Base-by-base conservation (phyloP, 1,140 invertebrate species). In the Drosophila novamexicana region DNA sequence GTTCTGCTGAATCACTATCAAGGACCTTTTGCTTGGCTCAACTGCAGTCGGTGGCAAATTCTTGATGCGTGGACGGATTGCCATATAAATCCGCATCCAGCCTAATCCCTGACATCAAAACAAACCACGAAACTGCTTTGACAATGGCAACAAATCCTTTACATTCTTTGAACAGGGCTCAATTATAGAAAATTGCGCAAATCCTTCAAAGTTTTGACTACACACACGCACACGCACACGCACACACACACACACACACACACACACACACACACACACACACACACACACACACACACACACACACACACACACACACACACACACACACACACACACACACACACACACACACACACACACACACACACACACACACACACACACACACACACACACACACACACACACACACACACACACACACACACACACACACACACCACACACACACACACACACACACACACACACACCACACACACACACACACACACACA, bases 161-260 rank as follows among this genome's bases (percentile, higher is more conserved):
- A 14, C 14, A 44, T 18, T 32, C 44, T 52, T 58, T 52, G 16
- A 53, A 37, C 39, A 32, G 34, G 49, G 67, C 76, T 82, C 83
- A 86, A 88, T 82, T 88, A 82, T 86, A 79, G 75, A 61, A 77
- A 86, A 88, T 79, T 82, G 83, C 83, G 64, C 72, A 88, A 88
- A 86, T 79, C 83, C 82, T 72, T 77, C 66, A 78, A 81, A 88
- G 58, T 86, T 85, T 81, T 64, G 56, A 68, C 78, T 54, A 50
- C 68, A 77, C 37, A 81, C 80, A 62, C 47, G 56, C 49, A 70
- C 42, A 77, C 79, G 79, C 75, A 39, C 47, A 37, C 62, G 47
- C 29, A n/a, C n/a, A 39, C 7, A 77, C 79, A 83, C 75, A 39
- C 47, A 37, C 62, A 50, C 29, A n/a, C n/a, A 39, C 7, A 77